Base-by-base conservation (phyloP, 2,797 vertebrate species). In the Anas flavirostris region DNA sequence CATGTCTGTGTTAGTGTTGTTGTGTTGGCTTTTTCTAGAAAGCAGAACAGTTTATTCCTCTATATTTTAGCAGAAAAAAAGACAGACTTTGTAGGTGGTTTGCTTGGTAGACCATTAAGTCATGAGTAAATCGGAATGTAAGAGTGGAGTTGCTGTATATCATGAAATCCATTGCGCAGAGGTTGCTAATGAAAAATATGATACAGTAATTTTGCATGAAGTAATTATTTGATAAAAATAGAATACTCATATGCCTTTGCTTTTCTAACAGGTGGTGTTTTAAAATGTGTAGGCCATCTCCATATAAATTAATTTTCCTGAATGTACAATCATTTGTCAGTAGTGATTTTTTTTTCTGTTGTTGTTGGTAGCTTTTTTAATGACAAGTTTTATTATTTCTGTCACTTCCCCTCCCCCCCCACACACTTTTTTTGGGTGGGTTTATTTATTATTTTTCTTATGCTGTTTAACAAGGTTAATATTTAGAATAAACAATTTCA, bases 211-310 rank as follows among this genome's bases (percentile, higher is more conserved):
- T 74, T 37, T 83, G 13, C 31, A 59, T 86, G 29, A 85, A 93
- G 59, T 73, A 46, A 82, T 87, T 50, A 74, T 78, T 82, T 94
- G 53, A 72, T 89, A 95, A 95, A 96, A 90, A 84, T 15, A 63
- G 79, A 35, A 17, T 75, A 50, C 23, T 91, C 31, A 2, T 25
- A 41, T 74, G 90, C 31, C 77, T 89, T 81, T 93, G 78, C 78
- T 82, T 94, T 95, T 91, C 77, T 86, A 94, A 55, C 37, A 91
- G 75, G 52, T 86, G 62, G 25, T 69, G 29, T 63, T 89, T 29
- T 79, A 63, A 90, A 85, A 64, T 63, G 41, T 75, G 43, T 63
- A 80, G 82, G 28, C 50, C 19, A 46, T 91, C 59, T 90, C 74
- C 78, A 83, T 50, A 58, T 59, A 89, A 95, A 96, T 87, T 91